A percentile compares a stretch with the other conserved stretches of the same genome.
Conservation (phyloP, 2,113 vertebrate species). For the Rhabdomys dilectus region DNA sequence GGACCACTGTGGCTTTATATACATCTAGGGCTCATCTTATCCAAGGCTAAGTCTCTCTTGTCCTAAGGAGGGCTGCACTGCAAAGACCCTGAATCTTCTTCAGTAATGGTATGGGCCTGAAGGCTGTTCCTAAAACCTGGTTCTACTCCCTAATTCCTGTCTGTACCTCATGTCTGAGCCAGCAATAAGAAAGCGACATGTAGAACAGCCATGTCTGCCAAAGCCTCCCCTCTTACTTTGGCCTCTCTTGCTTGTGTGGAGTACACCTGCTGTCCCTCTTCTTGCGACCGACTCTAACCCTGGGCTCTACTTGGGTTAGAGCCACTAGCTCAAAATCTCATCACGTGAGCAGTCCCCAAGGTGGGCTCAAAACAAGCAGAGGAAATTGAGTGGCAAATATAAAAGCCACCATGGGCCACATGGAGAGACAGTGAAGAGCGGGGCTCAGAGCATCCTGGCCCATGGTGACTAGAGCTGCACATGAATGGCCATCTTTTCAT, state of each 20-base stretch:
- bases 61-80: slow-evolving; percentile 63
- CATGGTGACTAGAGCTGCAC: slow-evolving; percentile 44
- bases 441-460: background rate
- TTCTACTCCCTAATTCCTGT: slow-evolving; percentile 64
- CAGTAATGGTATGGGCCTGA: slow-evolving; percentile 62
- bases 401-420: background rate
- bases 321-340: accelerated
- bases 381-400: background rate
- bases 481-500: slow-evolving; percentile 63
- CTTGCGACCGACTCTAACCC: background rate
- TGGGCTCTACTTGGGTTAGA: background rate
- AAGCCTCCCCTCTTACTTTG: background rate
- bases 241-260: background rate
- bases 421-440: background rate
- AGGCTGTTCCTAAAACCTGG: background rate
- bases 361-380: background rate
- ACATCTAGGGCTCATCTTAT: background rate
- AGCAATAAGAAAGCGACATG: background rate
- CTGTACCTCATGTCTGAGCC: background rate
- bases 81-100: slow-evolving; percentile 80
- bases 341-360: accelerated
- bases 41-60: slow-evolving; percentile 31
- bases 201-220: background rate
- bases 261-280: background rate
- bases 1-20: background rate